Percentiles rank a stretch among this genome's conserved stretches.
phyloP scores from a whole-genome alignment of 2,888 invertebrate species.

The Andrena minutula region DNA sequence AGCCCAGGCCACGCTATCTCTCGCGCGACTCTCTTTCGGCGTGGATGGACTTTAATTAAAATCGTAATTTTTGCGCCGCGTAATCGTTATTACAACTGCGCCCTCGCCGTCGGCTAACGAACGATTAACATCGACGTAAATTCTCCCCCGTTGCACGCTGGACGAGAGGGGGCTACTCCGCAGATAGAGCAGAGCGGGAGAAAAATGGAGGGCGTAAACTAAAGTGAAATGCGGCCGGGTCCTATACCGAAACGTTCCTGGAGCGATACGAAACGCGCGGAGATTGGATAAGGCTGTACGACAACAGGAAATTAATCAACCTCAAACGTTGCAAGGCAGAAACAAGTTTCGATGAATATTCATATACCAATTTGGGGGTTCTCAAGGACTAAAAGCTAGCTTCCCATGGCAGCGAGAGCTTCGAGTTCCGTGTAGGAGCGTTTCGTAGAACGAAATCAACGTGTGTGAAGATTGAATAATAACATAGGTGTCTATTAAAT shows the following conservation, averaged over 20 bases:
- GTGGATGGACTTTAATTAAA: constrained; percentile 52
- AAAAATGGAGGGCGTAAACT: constrained; percentile 16
- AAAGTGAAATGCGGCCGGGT: not conserved
- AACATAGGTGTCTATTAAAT: too few species aligned
- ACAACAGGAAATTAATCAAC: not conserved
- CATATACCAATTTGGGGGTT: too few species aligned
- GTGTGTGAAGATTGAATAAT: too few species aligned
- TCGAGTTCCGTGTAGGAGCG: too few species aligned
- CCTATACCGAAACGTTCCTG: not conserved
- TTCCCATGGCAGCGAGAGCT: too few species aligned
- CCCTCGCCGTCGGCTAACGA: constrained; percentile 12
- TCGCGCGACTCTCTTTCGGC: constrained; percentile 26
- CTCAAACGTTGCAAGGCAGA: too few species aligned
- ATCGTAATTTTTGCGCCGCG: constrained; percentile 53
- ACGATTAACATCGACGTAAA: constrained; percentile 42
- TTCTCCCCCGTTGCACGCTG: not conserved
- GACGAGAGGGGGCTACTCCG: not conserved
- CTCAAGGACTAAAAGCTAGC: too few species aligned
- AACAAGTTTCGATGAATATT: too few species aligned
- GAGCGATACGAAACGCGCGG: not conserved
- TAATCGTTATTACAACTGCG: constrained; percentile 36
- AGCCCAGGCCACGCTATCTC: constrained; percentile 33
- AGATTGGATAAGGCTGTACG: not conserved
- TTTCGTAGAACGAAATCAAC: too few species aligned
- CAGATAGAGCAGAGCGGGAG: not conserved